A percentile compares a stretch with the other conserved stretches of the same genome.
These are phyloP conservation scores for Sander lucioperca DNA, from an alignment of 2,113 vertebrate species.

Conservation along the genomic window DNA sequence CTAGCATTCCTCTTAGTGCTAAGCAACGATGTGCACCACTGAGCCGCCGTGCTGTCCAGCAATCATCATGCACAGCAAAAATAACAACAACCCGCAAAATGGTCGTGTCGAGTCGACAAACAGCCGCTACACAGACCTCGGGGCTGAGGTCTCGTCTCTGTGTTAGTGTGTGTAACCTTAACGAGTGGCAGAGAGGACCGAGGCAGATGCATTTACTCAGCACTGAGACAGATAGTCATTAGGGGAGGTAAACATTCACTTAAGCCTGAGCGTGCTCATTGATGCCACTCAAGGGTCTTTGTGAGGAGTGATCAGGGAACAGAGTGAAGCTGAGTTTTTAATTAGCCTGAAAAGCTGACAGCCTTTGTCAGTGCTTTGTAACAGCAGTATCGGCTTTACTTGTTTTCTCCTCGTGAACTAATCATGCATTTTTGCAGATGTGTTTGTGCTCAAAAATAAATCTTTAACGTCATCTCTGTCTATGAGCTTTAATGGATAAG, in stretches of 20 bases:
- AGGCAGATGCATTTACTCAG: constrained; percentile 72
- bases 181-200: constrained; percentile 39
- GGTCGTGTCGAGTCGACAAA: constrained; percentile 29
- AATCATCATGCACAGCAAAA: constrained; percentile 26
- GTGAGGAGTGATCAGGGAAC: constrained; percentile 76
- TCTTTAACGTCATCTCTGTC: constrained; percentile 4
- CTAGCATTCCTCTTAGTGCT: not conserved
- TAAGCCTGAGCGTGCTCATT: constrained; percentile 77
- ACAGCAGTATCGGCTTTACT: constrained; percentile 29
- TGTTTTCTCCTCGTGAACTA: constrained; percentile 6
- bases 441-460: constrained; percentile 15
- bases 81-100: constrained; percentile 48
- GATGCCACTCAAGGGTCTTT: constrained; percentile 78
- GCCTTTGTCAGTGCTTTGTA: constrained; percentile 74
- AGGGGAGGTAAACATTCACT: constrained; percentile 84
- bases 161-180: constrained; percentile 45
- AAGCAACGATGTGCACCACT: not conserved
- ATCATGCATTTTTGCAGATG: not conserved
- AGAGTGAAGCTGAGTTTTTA: constrained; percentile 81
- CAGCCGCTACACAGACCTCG: constrained; percentile 41
- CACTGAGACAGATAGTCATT: constrained; percentile 80
- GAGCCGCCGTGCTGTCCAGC: not conserved
- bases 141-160: constrained; percentile 40
- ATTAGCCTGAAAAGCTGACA: constrained; percentile 81
- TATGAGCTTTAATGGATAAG: constrained; percentile 26